A percentile compares a stretch with the other conserved stretches of the same genome.
Evolutionary conservation across 1,140 invertebrate species (phyloP).

Genomic region (Sesamia nonagrioides): DNA sequence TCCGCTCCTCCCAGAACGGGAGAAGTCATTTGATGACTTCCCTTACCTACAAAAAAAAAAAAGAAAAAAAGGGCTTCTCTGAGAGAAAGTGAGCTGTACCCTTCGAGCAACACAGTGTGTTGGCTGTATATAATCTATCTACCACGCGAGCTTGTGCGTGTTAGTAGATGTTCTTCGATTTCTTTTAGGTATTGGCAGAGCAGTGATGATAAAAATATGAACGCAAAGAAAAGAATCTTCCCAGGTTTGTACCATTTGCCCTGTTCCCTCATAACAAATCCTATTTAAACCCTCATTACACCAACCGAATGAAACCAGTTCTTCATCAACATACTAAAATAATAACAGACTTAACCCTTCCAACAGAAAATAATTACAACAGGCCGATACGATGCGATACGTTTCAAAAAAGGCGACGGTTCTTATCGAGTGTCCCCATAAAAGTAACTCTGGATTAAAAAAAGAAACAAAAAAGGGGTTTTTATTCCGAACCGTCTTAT

Average conservation of each 20-base stretch:
- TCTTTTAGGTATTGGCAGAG: too few species aligned
- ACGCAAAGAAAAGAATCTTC: too few species aligned
- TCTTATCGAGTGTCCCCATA: constrained; percentile 44
- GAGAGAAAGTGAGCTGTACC: too few species aligned
- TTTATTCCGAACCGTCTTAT: constrained; percentile 33
- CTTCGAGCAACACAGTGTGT: too few species aligned
- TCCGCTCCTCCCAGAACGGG: too few species aligned
- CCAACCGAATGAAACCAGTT: not conserved
- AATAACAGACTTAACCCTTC: constrained; percentile 29
- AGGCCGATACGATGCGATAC: not conserved
- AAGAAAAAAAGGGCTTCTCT: too few species aligned
- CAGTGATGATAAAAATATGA: too few species aligned
- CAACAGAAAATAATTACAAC: constrained; percentile 32
- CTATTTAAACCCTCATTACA: not conserved
- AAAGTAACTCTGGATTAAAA: constrained; percentile 22
- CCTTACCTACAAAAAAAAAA: too few species aligned
- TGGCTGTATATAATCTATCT: too few species aligned
- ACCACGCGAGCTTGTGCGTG: too few species aligned
- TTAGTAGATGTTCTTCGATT: too few species aligned
- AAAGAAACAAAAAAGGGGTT: constrained; percentile 36
- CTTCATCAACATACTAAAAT: not conserved
- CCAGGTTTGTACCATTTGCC: not conserved
- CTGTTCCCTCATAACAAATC: not conserved
- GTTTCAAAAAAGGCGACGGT: constrained; percentile 1
- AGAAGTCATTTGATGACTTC: too few species aligned